These are phyloP conservation scores for Chaetogeoica ovagalla DNA, from an alignment of 2,888 invertebrate species.

Conservation along the genomic window DNA sequence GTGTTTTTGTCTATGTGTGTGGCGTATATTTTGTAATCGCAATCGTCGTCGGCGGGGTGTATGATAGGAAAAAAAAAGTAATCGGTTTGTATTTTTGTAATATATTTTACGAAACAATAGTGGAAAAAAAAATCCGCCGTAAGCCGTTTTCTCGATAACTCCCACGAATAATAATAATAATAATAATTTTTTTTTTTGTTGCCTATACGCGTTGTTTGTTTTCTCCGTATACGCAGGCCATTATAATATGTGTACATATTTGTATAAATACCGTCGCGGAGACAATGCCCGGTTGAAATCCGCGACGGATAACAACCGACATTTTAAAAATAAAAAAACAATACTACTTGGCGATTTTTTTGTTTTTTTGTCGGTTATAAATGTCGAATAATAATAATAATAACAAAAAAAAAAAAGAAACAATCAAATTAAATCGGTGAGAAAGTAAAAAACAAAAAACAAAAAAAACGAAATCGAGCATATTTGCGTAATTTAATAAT, in stretches of 20 bases:
- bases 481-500: too few species aligned
- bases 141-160: constrained; percentile 48
- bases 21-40: constrained; percentile 44
- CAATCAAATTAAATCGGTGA: background rate
- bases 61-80: background rate
- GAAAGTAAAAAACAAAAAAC: too few species aligned
- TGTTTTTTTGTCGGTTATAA: background rate
- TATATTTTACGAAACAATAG: constrained; percentile 47
- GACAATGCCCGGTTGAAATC: constrained; percentile 42
- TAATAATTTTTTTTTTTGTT: constrained; percentile 25
- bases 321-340: background rate
- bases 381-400: background rate
- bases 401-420: background rate
- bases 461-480: too few species aligned
- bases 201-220: constrained; percentile 41
- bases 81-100: constrained; percentile 19
- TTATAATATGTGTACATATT: too few species aligned
- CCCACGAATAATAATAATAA: constrained; percentile 49
- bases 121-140: constrained; percentile 48
- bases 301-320: constrained; percentile 3
- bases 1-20: constrained; percentile 27
- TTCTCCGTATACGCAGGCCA: constrained; percentile 23
- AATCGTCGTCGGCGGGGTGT: constrained; percentile 10
- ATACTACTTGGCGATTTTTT: background rate
- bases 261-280: background rate